These are phyloP conservation scores for Pleuronectes platessa DNA, from an alignment of 2,113 vertebrate genomes.

Conservation along the genomic window DNA sequence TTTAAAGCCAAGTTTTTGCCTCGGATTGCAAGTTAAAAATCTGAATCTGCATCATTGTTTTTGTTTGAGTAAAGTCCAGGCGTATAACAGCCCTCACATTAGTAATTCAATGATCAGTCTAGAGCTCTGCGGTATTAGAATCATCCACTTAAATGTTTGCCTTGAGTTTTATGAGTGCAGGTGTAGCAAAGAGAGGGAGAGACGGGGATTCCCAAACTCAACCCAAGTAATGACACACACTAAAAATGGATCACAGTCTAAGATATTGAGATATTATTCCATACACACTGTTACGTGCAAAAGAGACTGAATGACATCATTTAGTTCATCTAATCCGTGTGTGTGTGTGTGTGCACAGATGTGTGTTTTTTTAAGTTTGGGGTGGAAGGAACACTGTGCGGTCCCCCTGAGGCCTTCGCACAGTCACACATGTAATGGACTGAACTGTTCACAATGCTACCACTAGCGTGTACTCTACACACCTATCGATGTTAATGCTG, in stretches of 20 bases:
- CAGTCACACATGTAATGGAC: constrained; percentile 30
- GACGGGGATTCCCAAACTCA: constrained; percentile 5
- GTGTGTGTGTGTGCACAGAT: constrained; percentile 38
- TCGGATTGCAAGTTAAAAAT: constrained; percentile 24
- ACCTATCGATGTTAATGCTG: constrained; percentile 49
- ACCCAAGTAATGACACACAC: constrained; percentile 21
- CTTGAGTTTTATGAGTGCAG: constrained; percentile 37
- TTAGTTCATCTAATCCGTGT: constrained; percentile 37
- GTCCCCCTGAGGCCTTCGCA: constrained; percentile 30
- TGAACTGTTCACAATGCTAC: constrained; percentile 26
- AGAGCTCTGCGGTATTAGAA: constrained; percentile 16
- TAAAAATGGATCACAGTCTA: neutral
- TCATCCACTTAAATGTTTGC: constrained; percentile 26
- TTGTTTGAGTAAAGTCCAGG: constrained; percentile 2
- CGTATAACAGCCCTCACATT: constrained; percentile 13
- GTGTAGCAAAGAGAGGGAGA: constrained; percentile 19
- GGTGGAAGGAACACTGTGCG: constrained; percentile 11
- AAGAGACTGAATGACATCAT: constrained; percentile 50
- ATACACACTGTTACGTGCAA: constrained; percentile 24
- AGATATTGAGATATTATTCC: constrained; percentile 13
- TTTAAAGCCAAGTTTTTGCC: constrained; percentile 19
- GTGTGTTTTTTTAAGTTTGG: constrained; percentile 37
- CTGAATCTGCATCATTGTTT: constrained; percentile 18
- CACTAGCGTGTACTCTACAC: constrained; percentile 31
- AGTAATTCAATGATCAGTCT: constrained; percentile 21